Conservation (phyloP, 1,140 invertebrate genomes). For the Aphis craccivora region DNA sequence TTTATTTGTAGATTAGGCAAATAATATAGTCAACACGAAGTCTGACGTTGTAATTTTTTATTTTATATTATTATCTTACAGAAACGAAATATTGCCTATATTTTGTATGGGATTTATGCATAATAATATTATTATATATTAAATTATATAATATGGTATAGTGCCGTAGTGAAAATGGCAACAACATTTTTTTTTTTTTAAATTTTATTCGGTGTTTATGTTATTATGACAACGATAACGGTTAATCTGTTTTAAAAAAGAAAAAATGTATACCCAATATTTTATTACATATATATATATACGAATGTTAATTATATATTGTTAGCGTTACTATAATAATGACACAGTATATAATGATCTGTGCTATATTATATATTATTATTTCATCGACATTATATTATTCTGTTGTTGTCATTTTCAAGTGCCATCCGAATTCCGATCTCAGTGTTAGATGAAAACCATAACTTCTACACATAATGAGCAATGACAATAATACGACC, state of each 20-base stretch:
- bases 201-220: neutral
- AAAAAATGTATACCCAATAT: neutral
- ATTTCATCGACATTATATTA: constrained; percentile 1
- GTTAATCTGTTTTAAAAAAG: neutral
- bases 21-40: neutral
- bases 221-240: neutral
- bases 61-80: neutral
- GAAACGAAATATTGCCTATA: neutral
- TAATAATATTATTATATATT: neutral
- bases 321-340: neutral
- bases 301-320: neutral
- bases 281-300: neutral
- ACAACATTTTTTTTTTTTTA: neutral
- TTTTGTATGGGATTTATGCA: neutral
- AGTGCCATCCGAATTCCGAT: neutral
- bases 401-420: constrained; percentile 3
- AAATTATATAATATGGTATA: too few species aligned
- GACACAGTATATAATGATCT: neutral
- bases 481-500: neutral
- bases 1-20: neutral
- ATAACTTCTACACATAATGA: constrained; percentile 3
- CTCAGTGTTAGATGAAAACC: neutral
- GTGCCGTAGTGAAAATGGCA: neutral
- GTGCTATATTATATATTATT: neutral
- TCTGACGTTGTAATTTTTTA: neutral